These are phyloP conservation scores for Clarias platycephalus DNA, from an alignment of 2,797 vertebrate species.

Conservation along the genomic window DNA sequence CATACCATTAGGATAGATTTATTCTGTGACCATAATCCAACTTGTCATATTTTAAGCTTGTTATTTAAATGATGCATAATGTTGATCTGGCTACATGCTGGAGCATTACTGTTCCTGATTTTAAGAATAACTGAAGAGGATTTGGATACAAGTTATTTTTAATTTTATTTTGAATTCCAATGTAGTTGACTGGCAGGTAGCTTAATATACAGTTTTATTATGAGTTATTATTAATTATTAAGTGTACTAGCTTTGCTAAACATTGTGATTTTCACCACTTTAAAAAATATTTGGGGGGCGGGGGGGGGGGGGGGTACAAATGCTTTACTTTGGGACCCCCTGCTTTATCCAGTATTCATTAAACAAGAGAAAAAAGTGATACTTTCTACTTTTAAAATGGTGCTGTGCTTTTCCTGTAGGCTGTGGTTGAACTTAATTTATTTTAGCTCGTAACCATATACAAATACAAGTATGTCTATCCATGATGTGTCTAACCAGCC, in stretches of 20 bases:
- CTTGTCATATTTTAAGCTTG: neutral
- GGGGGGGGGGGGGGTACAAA: too few relatives aligned
- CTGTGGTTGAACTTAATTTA: neutral
- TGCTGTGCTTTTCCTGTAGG: neutral
- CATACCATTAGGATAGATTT: neutral
- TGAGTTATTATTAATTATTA: neutral
- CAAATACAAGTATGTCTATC: slow-evolving; percentile 9
- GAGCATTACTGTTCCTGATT: neutral
- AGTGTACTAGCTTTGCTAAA: neutral
- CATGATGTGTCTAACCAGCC: slow-evolving; percentile 18
- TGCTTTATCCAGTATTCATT: neutral
- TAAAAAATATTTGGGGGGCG: neutral
- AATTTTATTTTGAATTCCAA: too few relatives aligned
- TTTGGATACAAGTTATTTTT: neutral
- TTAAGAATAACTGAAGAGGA: neutral
- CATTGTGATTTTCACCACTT: neutral
- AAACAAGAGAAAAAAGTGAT: neutral
- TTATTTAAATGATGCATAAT: neutral
- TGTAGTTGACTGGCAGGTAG: too few relatives aligned
- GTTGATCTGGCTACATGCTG: neutral
- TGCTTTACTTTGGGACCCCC: neutral
- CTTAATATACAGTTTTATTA: too few relatives aligned
- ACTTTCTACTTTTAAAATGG: neutral
- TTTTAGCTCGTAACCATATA: neutral
- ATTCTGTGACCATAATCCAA: neutral